A percentile compares a stretch with the other conserved stretches of the same genome.
These are phyloP conservation scores for Oopsacas minuta DNA, from an alignment of 37 sponge, comb jelly and placozoan species.

Conservation along the genomic window DNA sequence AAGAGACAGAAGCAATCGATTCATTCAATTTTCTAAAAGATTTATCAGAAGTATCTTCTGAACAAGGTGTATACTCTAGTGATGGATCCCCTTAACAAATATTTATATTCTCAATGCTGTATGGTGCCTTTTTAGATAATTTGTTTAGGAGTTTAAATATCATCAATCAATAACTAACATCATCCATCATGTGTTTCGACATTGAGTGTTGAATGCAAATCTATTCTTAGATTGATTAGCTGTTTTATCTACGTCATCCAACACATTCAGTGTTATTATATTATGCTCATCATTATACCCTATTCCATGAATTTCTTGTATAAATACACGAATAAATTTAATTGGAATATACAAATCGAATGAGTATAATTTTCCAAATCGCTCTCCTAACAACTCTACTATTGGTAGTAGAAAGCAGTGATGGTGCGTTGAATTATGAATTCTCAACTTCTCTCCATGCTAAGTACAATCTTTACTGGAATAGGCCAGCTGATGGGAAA, in stretches of 20 bases:
- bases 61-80: neutral
- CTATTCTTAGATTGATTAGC: no score
- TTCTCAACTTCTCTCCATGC: neutral
- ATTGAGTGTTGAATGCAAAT: no score
- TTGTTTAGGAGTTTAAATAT: no score
- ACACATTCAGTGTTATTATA: no score
- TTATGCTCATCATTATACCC: no score
- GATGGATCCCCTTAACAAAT: neutral
- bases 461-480: neutral
- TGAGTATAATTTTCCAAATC: no score
- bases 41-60: neutral
- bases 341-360: no score
- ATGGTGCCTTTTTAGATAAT: neutral
- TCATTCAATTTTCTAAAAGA: constrained; percentile 12
- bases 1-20: constrained; percentile 8
- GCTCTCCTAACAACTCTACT: neutral
- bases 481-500: neutral
- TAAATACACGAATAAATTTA: no score
- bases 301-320: no score
- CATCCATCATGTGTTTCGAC: no score
- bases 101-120: neutral
- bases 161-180: no score
- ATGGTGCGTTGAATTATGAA: neutral
- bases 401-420: neutral
- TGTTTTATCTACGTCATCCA: no score